Evolutionary conservation across 2,888 invertebrate genomes (phyloP), one percentile per base, ranked within the genome.

Genomic region (Drosophila nr. perissopoda): DNA sequence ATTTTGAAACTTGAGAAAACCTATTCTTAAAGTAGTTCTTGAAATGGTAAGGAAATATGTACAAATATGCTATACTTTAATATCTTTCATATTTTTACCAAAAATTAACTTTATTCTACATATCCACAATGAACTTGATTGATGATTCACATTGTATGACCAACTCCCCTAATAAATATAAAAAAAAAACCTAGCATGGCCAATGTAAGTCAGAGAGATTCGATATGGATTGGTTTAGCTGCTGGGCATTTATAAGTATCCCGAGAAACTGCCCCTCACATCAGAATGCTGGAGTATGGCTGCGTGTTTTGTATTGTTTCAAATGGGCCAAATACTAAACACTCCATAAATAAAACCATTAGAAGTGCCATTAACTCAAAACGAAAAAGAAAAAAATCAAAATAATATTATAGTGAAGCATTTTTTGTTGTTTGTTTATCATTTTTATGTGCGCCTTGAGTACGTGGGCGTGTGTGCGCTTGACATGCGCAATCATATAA

Each of bases 321-420:
- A 70, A 78, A 82, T 82, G 75, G 71, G 36, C 56, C 61, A 72
- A 60, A 56, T 84, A 90, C 86, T 92, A 91, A 91, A 91, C 92
- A 92, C 92, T 89, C 89, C 88, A 91, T 92, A 91, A 92, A 89
- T 81, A 90, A 88, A 82, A 82, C 83, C 83, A 85, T 85, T 85
- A 82, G 75, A 74, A 64, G 76, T 68, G 74, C 79, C 83, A 82
- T 81, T 82, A 83, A 83, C 34, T 83, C 38, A 34, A 42, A 51
- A 54, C 36, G 36, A 38, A 49, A 46, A 61, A 51, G 57, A 76
- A 82, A 77, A 76, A n/a, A 48, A 49, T 56, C 61, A 48, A 60
- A 76, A 82, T 78, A 81, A 85, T 86, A 79, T 79, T 81, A 49
- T 57, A 58, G 60, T 76, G 65, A 42, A 54, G 63, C 67, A 74